A percentile compares a stretch with the other conserved stretches of the same genome.
phyloP scores from a whole-genome alignment of 2,888 invertebrate genomes.

The Andrena camellia region DNA sequence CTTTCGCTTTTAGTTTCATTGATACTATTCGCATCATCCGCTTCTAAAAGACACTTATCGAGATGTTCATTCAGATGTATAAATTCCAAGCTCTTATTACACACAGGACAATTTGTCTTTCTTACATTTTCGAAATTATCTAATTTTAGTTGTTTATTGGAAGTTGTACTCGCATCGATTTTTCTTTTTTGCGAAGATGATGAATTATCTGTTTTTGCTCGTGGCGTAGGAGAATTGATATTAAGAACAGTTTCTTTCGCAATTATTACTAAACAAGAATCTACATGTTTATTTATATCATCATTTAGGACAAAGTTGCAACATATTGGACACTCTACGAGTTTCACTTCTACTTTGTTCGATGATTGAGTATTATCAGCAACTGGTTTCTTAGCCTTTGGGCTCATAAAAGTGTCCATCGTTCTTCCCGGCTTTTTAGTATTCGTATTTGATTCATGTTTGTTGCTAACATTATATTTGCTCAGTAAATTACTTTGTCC shows the following conservation, averaged over 20 bases:
- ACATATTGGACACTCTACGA: slow-evolving; percentile 61
- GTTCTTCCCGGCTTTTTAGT: background rate
- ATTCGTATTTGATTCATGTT: background rate
- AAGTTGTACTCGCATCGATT: background rate
- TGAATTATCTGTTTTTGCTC: background rate
- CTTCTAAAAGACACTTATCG: slow-evolving; percentile 62
- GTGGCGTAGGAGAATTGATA: background rate
- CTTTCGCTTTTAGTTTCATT: slow-evolving; percentile 20
- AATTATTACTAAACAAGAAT: slow-evolving; percentile 46
- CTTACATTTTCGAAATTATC: slow-evolving; percentile 36
- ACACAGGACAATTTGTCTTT: slow-evolving; percentile 83
- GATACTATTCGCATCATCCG: slow-evolving; percentile 20
- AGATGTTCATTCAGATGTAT: slow-evolving; percentile 83
- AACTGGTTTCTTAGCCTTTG: background rate
- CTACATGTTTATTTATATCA: slow-evolving; percentile 58
- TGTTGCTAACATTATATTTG: slow-evolving; percentile 60
- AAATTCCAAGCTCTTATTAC: slow-evolving; percentile 80
- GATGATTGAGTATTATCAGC: background rate
- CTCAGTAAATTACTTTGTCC: slow-evolving; percentile 79
- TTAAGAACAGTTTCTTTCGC: background rate
- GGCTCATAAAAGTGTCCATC: background rate
- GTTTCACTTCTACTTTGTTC: slow-evolving; percentile 20
- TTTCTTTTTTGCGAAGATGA: slow-evolving; percentile 38
- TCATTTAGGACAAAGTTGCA: slow-evolving; percentile 30
- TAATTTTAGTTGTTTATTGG: slow-evolving; percentile 55